phyloP scores from a whole-genome alignment of 2,113 vertebrate species.

The Anhinga anhinga region DNA sequence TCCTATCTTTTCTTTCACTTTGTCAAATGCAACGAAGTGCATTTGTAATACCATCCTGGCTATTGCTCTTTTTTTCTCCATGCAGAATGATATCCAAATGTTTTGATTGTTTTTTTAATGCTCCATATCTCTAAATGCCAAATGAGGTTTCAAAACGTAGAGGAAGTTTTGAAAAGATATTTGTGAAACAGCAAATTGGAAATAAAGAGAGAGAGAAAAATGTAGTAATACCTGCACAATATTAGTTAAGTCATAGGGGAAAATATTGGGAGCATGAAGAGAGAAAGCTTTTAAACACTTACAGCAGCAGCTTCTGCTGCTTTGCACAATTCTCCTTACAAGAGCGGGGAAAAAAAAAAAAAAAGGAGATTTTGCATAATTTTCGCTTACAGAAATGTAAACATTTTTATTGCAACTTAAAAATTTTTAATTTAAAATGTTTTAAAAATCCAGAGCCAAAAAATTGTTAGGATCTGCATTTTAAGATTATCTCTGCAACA shows the following conservation, averaged over 20 bases:
- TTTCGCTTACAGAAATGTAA: background rate
- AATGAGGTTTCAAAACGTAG: background rate
- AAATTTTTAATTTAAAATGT: background rate
- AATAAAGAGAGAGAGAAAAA: background rate
- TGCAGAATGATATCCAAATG: background rate
- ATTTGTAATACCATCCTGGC: background rate
- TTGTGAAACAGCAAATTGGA: background rate
- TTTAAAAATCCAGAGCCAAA: background rate
- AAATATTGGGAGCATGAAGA: background rate
- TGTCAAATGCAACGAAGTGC: background rate
- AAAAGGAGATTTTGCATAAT: background rate
- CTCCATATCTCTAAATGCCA: background rate
- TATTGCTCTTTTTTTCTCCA: background rate
- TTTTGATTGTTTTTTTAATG: background rate
- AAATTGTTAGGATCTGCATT: background rate
- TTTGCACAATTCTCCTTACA: background rate
- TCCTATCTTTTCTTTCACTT: background rate
- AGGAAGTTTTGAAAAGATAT: background rate
- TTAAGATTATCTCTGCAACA: background rate
- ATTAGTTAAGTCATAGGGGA: background rate
- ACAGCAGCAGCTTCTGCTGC: background rate
- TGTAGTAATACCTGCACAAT: background rate
- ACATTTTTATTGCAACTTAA: background rate
- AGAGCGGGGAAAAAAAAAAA: background rate
- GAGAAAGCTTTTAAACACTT: background rate